Base-by-base conservation (phyloP, 1,140 invertebrate species). In the Cryptotermes secundus region DNA sequence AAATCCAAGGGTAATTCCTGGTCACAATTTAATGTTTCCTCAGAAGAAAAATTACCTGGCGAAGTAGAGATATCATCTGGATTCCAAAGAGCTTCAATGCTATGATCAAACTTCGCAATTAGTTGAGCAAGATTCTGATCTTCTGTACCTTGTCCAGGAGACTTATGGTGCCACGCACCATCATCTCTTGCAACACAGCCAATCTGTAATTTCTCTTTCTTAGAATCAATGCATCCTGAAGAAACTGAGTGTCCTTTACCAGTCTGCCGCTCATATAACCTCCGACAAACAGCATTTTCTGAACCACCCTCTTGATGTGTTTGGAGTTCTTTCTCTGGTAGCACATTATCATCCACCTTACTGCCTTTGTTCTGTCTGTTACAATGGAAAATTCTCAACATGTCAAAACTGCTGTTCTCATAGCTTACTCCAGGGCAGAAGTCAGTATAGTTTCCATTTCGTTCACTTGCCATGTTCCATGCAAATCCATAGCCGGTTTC, bases 31-130 rank as follows among this genome's bases (percentile, higher is more conserved):
- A 88, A 89, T 89, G 90, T 86, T 86, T 88, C 89, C 89, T 90
- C 84, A 88, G 86, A 81, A 87, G 88, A 86, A 89, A 88, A n/a
- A 85, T 87, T 83, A 88, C 6, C n/a, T 12, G 34, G 45, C 45
- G 16, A 7, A 35, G 84, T 22, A 4, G 53, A 7, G 9, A 6
- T 12, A 16, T 87, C 82, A 72, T 89, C 89, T 82, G 87, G 88
- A 81, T 90, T 89, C 93, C 93, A 94, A 59, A 94, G 88, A 38
- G 93, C 92, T 87, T 94, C 92, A n/a, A 94, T 90, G 87, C 91
- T 93, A 79, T 92, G 90, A 88, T 93, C 91, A 88, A 94, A 94
- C 87, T 94, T 94, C 16, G 93, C 93, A 87, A 94, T 91, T 84
- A 94, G 91, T 86, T 93, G 91, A 12, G 92, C 93, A 86, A 93